These are phyloP conservation scores for Oscheius sp. DNA, from an alignment of 1,140 invertebrate genomes.

Conservation along the genomic window DNA sequence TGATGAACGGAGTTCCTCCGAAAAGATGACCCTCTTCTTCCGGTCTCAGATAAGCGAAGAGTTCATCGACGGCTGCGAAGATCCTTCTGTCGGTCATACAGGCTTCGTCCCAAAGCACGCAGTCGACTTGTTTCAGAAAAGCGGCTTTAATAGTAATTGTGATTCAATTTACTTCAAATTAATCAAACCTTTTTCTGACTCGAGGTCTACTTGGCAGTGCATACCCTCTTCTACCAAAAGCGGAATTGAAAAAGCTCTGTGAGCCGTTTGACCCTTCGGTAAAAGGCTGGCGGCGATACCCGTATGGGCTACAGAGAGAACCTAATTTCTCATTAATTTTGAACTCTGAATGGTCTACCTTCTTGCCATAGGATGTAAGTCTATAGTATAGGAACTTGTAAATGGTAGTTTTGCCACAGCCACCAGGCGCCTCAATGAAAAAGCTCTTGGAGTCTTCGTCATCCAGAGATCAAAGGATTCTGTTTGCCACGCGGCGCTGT, in stretches of 20 bases:
- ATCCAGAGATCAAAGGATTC: no score
- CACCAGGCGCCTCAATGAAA: no score
- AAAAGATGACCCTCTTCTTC: conserved; percentile 40
- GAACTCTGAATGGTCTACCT: no score
- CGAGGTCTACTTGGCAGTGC: conserved; percentile 5
- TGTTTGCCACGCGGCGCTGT: no score
- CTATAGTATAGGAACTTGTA: no score
- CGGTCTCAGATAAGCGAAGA: conserved; percentile 10
- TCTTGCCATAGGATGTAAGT: no score
- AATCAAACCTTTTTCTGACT: conserved; percentile 8
- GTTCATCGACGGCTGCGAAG: not conserved
- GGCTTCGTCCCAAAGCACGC: conserved; percentile 32
- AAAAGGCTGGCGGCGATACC: conserved; percentile 56
- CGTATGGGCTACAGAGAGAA: conserved; percentile 41
- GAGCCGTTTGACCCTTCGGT: conserved; percentile 42
- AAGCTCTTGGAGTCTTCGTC: no score
- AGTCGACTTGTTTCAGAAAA: not conserved
- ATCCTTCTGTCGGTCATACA: conserved; percentile 25
- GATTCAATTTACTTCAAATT: not conserved
- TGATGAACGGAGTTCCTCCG: conserved; percentile 49
- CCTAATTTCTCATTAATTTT: no score
- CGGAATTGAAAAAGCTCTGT: conserved; percentile 34
- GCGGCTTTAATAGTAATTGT: not conserved
- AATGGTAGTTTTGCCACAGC: no score
- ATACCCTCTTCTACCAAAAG: not conserved